Base-by-base conservation (phyloP, 2,888 invertebrate species). In the Melitaea athalia region DNA sequence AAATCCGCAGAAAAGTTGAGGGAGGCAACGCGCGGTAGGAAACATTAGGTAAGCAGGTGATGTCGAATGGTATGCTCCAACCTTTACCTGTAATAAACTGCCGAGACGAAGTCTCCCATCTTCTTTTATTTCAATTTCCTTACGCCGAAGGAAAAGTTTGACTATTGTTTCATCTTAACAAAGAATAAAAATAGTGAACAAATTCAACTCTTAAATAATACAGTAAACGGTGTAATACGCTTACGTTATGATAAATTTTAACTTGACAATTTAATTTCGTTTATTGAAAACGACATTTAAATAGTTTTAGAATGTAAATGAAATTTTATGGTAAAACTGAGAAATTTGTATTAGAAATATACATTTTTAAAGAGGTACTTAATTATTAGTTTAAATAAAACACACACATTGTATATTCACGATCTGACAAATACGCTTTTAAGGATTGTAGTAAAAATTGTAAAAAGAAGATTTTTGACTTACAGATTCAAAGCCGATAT, bases 61-160 rank as follows among this genome's bases (percentile, higher is more conserved):
- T 81, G 77, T 78, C 76, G 72, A 74, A 70, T 74, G 75, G 79
- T 78, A 81, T 85, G 81, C 83, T 83, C 85, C 83, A 63, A 86
- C 81, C 81, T 81, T 80, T 65, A 60, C 68, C 62, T 66, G 52
- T 63, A 85, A 85, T 85, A 87, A 86, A 87, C 82, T 78, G 64
- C 52, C 55, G 63, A 61, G 78, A 80, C 77, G 78, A 78, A 78
- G 77, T 78, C 76, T 78, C 76, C 77, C 75, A 73, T 77, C 77
- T 81, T 82, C 81, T 85, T 88, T 87, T 85, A 84, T 85, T 89
- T 88, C 87, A 86, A 88, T 87, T 86, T 83, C 80, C 81, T 59
- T 57, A 49, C 77, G 75, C 76, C 42, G 79, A 84, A 82, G 76
- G 74, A 75, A 77, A 85, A 83, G 78, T 86, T 86, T 80, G 77